Evolutionary conservation across 2,113 vertebrate species (phyloP).

Genomic region (Bolborhynchus lineola): DNA sequence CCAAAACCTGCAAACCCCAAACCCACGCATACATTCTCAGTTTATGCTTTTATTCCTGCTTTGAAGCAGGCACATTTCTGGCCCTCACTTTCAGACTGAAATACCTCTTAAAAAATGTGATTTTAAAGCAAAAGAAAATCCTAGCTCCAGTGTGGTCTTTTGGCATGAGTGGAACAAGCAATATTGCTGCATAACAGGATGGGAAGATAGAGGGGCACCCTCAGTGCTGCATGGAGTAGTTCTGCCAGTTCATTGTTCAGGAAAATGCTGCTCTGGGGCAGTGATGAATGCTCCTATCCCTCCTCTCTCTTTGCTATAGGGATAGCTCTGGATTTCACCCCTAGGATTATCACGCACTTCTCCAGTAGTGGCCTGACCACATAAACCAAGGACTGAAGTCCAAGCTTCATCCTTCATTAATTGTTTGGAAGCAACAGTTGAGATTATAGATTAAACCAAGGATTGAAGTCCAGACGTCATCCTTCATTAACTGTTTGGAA

Average conservation of each 20-base stretch:
- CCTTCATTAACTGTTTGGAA: not conserved
- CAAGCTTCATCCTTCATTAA: not conserved
- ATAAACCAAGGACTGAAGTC: not conserved
- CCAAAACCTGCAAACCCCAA: not conserved
- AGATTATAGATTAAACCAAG: not conserved
- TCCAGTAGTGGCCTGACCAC: not conserved
- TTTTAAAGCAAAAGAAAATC: not conserved
- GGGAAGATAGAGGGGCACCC: not conserved
- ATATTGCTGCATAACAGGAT: not conserved
- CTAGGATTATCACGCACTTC: not conserved
- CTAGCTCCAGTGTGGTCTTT: slow-evolving; percentile 14
- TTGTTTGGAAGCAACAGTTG: not conserved
- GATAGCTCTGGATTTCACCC: not conserved
- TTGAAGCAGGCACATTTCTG: not conserved
- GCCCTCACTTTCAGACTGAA: not conserved
- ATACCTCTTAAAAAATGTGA: not conserved
- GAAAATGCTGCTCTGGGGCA: not conserved
- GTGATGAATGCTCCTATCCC: not conserved
- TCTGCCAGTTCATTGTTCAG: slow-evolving; percentile 23
- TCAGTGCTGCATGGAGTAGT: not conserved
- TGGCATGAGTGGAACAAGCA: not conserved
- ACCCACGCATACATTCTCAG: not conserved
- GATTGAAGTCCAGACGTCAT: not conserved
- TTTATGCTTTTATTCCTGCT: not conserved
- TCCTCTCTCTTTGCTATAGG: not conserved